A percentile compares a stretch with the other conserved stretches of the same genome.
Evolutionary conservation across 2,797 vertebrate genomes (phyloP).

Genomic region (Cichlasoma orientale): DNA sequence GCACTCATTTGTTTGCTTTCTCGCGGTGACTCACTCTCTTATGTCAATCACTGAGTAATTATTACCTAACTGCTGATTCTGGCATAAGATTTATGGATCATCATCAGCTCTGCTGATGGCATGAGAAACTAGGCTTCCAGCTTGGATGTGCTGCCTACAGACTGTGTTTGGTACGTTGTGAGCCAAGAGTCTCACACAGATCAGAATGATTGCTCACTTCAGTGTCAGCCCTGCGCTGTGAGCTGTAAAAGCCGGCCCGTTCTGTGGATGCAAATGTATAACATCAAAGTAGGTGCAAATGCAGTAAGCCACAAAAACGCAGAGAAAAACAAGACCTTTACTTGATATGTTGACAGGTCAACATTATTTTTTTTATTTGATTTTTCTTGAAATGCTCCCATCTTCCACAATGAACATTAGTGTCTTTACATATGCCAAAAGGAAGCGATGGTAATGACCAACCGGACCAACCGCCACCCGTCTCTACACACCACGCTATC

Average conservation of each 20-base stretch:
- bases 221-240: neutral
- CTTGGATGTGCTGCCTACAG: constrained; percentile 1
- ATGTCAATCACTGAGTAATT: constrained; percentile 29
- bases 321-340: constrained; percentile 7
- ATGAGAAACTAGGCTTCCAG: neutral
- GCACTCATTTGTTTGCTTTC: neutral
- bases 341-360: constrained; percentile 68
- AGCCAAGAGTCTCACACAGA: neutral
- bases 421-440: constrained; percentile 79
- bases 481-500: constrained; percentile 67
- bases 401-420: constrained; percentile 78
- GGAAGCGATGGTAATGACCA: constrained; percentile 64
- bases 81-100: constrained; percentile 14
- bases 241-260: neutral
- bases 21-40: constrained; percentile 1
- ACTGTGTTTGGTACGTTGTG: neutral
- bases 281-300: neutral
- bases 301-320: neutral
- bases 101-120: constrained; percentile 6
- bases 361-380: constrained; percentile 75
- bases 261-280: neutral
- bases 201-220: constrained; percentile 7
- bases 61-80: constrained; percentile 34
- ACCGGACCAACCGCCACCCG: constrained; percentile 63
- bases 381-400: constrained; percentile 78